Conservation (phyloP, 2,888 invertebrate species). For the Drosophila vallismaia region DNA sequence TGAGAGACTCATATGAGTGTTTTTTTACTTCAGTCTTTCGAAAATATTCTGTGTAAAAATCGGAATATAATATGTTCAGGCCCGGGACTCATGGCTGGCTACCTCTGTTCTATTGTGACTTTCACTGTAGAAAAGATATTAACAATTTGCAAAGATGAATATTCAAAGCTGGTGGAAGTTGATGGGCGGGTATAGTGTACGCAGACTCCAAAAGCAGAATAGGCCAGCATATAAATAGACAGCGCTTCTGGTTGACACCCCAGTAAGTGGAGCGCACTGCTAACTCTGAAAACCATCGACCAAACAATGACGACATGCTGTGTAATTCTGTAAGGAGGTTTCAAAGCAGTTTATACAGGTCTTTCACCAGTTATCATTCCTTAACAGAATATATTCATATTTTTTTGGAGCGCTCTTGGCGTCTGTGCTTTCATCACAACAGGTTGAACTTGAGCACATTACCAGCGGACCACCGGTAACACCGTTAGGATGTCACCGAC, state of each 20-base stretch:
- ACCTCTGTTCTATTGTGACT: no score
- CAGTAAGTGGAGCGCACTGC: slow-evolving; percentile 18
- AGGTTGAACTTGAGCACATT: slow-evolving; percentile 79
- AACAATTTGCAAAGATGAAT: no score
- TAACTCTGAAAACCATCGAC: background rate
- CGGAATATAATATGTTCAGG: no score
- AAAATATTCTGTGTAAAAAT: no score
- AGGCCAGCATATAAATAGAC: slow-evolving; percentile 4
- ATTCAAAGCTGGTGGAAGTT: no score
- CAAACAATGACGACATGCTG: slow-evolving; percentile 8
- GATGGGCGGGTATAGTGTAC: background rate
- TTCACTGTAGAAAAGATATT: no score
- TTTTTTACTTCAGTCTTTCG: no score
- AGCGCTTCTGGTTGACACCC: background rate
- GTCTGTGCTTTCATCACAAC: slow-evolving; percentile 44
- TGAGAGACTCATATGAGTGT: no score
- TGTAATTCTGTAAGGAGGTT: slow-evolving; percentile 38
- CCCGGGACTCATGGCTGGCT: no score
- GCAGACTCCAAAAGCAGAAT: background rate
- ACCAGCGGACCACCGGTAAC: slow-evolving; percentile 81
- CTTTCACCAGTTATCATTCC: background rate
- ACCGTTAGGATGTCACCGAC: slow-evolving; percentile 88
- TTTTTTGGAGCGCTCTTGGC: slow-evolving; percentile 23
- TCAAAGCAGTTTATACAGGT: background rate
- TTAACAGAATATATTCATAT: slow-evolving; percentile 28